A percentile compares a stretch with the other conserved stretches of the same genome.
Conservation (phyloP, 2,888 invertebrate species). For the Lasius platythorax region DNA sequence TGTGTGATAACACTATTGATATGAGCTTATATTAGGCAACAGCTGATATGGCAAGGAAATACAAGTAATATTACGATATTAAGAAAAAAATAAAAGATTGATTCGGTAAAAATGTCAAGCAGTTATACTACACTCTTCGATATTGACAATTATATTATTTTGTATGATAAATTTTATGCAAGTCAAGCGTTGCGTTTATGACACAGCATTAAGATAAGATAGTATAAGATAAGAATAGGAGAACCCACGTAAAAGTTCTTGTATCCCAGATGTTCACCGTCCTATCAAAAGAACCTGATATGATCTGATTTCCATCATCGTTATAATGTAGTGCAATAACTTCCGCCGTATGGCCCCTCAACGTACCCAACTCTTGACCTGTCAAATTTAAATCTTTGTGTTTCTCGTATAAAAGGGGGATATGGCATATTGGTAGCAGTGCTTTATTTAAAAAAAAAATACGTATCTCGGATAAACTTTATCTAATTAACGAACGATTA, state of each 20-base stretch:
- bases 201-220: neutral
- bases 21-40: neutral
- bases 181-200: neutral
- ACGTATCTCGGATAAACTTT: neutral
- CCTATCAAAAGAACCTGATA: constrained; percentile 94
- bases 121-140: neutral
- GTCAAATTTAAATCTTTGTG: constrained; percentile 41
- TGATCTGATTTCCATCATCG: constrained; percentile 89
- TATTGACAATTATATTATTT: neutral
- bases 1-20: neutral
- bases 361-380: constrained; percentile 89
- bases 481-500: neutral
- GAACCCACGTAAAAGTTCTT: constrained; percentile 88
- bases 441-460: neutral
- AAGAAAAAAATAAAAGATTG: neutral
- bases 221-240: neutral
- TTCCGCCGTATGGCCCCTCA: constrained; percentile 91
- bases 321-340: constrained; percentile 92
- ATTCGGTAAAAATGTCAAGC: neutral
- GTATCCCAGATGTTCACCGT: constrained; percentile 93
- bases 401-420: neutral
- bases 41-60: neutral
- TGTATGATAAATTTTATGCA: neutral
- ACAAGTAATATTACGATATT: no score
- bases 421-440: neutral